These are phyloP conservation scores for Pterocles orientalis DNA, from an alignment of 2,113 vertebrate genomes.

Conservation along the genomic window DNA sequence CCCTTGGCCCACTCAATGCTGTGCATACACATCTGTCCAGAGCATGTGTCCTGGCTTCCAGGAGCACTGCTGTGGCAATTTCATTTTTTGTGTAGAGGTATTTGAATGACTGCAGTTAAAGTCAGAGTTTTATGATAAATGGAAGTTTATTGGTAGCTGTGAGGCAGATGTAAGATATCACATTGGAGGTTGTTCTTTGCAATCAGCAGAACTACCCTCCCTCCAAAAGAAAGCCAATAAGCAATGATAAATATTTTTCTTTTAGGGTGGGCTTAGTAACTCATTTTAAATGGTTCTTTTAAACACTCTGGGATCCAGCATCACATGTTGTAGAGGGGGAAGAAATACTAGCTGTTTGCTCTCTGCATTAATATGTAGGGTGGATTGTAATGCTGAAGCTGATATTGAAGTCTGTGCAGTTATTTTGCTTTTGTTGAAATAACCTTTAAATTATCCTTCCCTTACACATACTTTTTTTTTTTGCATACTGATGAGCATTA, in stretches of 20 bases:
- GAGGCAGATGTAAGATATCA: not conserved
- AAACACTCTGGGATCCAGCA: not conserved
- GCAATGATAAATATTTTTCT: conserved; percentile 25
- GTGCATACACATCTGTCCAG: not conserved
- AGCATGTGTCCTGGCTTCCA: not conserved
- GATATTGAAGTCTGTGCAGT: conserved; percentile 20
- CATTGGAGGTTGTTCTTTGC: not conserved
- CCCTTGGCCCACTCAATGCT: not conserved
- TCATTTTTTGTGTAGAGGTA: not conserved
- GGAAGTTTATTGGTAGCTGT: not conserved
- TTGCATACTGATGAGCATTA: not conserved
- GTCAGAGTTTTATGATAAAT: not conserved
- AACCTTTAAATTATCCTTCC: conserved; percentile 43
- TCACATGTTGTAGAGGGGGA: not conserved
- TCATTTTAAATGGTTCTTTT: conserved; percentile 6
- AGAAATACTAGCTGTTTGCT: conserved; percentile 1
- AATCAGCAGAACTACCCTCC: not conserved
- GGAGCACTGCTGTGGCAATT: not conserved
- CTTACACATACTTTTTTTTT: conserved; percentile 23
- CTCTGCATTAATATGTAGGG: conserved; percentile 34
- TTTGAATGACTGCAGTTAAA: not conserved
- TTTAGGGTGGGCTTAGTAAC: not conserved
- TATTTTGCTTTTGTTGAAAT: conserved; percentile 47
- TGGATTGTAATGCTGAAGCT: conserved; percentile 9
- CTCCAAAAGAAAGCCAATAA: not conserved